phyloP scores from a whole-genome alignment of 2,113 vertebrate species.

The Xiphias gladius region DNA sequence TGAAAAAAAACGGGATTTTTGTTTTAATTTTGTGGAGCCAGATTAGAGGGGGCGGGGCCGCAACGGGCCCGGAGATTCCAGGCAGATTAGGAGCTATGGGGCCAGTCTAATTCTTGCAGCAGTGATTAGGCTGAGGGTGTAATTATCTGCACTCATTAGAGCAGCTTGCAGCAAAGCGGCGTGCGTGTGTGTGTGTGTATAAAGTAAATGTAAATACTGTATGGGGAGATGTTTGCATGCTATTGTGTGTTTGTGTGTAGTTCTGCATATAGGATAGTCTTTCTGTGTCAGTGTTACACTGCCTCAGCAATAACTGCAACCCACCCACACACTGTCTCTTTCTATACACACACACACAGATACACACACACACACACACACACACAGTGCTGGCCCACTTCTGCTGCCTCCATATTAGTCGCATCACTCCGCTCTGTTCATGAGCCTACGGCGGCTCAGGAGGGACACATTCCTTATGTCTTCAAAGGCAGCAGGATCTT shows the following conservation, averaged over 20 bases:
- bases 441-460: slow-evolving; percentile 48
- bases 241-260: not conserved
- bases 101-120: slow-evolving; percentile 51
- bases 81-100: slow-evolving; percentile 49
- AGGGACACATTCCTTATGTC: slow-evolving; percentile 47
- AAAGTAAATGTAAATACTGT: not conserved
- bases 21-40: slow-evolving; percentile 22
- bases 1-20: not conserved
- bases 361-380: slow-evolving; percentile 47
- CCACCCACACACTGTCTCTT: slow-evolving; percentile 15
- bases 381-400: slow-evolving; percentile 63
- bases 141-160: slow-evolving; percentile 58
- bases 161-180: slow-evolving; percentile 14
- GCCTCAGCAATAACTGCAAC: slow-evolving; percentile 46
- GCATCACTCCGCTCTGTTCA: slow-evolving; percentile 19
- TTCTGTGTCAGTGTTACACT: slow-evolving; percentile 70
- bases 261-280: slow-evolving; percentile 12
- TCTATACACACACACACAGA: slow-evolving; percentile 40
- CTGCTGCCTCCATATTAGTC: slow-evolving; percentile 33
- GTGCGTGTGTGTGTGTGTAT: not conserved
- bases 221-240: not conserved
- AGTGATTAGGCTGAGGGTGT: slow-evolving; percentile 49
- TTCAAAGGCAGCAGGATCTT: slow-evolving; percentile 59
- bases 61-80: slow-evolving; percentile 3
- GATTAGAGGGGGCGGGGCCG: slow-evolving; percentile 38